Conservation (phyloP, 2,888 invertebrate genomes). For the Pseudoips prasinana region DNA sequence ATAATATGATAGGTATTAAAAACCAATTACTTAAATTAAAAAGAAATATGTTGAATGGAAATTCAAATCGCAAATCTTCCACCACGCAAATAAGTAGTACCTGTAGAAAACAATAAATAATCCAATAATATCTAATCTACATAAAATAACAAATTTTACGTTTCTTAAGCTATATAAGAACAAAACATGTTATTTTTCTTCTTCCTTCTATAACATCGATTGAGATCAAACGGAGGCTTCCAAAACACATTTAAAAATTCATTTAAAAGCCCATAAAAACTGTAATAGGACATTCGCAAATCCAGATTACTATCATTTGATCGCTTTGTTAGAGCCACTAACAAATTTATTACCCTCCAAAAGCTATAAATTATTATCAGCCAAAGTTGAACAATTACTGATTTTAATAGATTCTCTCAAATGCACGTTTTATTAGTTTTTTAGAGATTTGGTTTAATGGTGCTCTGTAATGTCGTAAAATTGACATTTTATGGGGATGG, state of each 20-base stretch:
- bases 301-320: conserved; percentile 16
- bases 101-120: no score
- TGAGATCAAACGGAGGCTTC: no score
- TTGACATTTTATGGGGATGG: background rate
- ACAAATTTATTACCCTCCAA: conserved; percentile 22
- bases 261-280: conserved; percentile 10
- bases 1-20: no score
- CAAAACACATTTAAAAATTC: background rate
- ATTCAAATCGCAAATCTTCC: no score
- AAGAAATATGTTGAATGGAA: no score
- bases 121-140: no score
- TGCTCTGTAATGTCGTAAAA: background rate
- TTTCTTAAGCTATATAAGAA: no score
- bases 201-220: no score
- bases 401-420: conserved; percentile 8
- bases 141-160: no score
- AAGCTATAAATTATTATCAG: conserved; percentile 14
- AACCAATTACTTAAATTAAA: no score
- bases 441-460: background rate
- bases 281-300: conserved; percentile 11
- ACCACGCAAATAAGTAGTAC: no score
- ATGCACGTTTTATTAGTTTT: background rate
- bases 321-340: conserved; percentile 12
- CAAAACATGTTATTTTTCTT: no score
- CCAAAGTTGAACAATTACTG: conserved; percentile 6